Percentiles rank a stretch among this genome's conserved stretches.
Conservation (phyloP, 1,140 invertebrate species). For the Calliopsis andreniformis region DNA sequence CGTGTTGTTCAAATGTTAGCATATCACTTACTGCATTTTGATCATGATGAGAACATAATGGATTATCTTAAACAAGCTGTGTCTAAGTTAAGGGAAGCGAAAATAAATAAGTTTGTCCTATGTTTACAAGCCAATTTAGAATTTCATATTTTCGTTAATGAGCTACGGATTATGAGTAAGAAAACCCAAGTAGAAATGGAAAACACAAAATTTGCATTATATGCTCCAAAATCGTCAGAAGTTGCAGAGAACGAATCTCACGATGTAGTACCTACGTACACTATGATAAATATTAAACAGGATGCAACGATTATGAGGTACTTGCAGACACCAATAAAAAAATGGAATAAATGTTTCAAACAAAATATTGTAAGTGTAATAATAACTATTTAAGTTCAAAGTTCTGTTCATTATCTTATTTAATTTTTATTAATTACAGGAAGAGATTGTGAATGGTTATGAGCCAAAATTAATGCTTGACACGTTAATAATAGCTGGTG, state of each 20-base stretch:
- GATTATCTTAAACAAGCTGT: conserved; percentile 63
- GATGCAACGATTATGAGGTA: conserved; percentile 59
- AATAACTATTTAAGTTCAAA: neutral
- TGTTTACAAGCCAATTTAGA: conserved; percentile 69
- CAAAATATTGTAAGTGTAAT: conserved; percentile 64
- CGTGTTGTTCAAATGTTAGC: conserved; percentile 67
- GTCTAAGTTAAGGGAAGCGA: conserved; percentile 47
- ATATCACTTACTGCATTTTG: conserved; percentile 62
- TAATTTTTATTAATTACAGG: conserved; percentile 45
- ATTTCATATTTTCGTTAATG: conserved; percentile 68
- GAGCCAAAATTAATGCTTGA: conserved; percentile 62
- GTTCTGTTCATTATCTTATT: neutral
- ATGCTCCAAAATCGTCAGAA: conserved; percentile 54
- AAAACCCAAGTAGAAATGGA: conserved; percentile 69
- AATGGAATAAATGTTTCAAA: conserved; percentile 68
- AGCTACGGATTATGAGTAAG: conserved; percentile 56
- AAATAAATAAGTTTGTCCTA: conserved; percentile 12
- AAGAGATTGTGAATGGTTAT: conserved; percentile 52
- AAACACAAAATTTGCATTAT: conserved; percentile 54
- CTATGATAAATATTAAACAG: conserved; percentile 69
- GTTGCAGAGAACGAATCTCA: conserved; percentile 51
- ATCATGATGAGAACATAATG: conserved; percentile 40
- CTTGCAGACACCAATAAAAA: conserved; percentile 60
- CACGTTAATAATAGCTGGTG: conserved; percentile 66
- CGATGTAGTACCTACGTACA: conserved; percentile 71